phyloP scores from a whole-genome alignment of 2,797 vertebrate genomes.

The Malacoraja senta region DNA sequence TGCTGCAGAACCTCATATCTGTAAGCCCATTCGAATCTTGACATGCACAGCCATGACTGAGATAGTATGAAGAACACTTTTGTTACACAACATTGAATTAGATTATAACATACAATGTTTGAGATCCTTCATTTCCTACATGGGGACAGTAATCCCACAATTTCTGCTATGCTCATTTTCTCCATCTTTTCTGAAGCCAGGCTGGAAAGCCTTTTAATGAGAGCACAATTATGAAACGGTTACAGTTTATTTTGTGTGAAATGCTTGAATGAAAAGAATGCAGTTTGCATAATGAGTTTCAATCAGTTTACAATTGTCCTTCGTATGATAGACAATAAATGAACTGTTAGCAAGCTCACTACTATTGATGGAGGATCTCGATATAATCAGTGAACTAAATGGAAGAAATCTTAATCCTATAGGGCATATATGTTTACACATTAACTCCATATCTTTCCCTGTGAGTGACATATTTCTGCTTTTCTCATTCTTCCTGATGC shows the following conservation, averaged over 20 bases:
- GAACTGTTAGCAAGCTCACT: not conserved
- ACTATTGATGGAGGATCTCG: not conserved
- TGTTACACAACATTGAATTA: not conserved
- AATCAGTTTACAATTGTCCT: not conserved
- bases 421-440: not conserved
- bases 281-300: constrained; percentile 5
- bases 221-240: not conserved
- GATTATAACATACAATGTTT: not conserved
- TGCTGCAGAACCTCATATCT: too few species aligned
- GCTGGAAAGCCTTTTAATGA: not conserved
- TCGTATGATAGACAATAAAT: not conserved
- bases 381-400: not conserved
- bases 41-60: too few species aligned
- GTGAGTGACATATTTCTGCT: not conserved
- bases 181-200: not conserved
- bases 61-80: not conserved
- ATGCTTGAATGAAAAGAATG: not conserved
- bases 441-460: not conserved
- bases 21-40: too few species aligned
- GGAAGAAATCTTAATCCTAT: not conserved
- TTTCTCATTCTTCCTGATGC: not conserved
- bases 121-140: not conserved
- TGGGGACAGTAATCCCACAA: too few species aligned
- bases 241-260: not conserved
- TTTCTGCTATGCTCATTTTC: not conserved